These are phyloP conservation scores for Sebastes vulpes DNA, from an alignment of 2,797 vertebrate species.

Conservation along the genomic window DNA sequence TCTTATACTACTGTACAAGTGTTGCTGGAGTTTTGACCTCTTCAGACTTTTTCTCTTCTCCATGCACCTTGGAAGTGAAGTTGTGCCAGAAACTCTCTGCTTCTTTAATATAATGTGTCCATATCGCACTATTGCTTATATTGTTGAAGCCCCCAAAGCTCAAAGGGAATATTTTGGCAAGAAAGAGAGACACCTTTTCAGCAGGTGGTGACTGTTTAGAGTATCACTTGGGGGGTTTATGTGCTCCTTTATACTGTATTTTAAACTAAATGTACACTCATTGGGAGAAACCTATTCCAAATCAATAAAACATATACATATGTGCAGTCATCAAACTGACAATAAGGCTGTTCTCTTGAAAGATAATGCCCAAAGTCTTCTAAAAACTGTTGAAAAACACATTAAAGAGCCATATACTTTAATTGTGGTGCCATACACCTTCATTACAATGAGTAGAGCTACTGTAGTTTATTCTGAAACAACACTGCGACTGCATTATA, in stretches of 20 bases:
- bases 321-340: background rate
- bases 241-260: background rate
- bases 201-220: background rate
- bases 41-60: background rate
- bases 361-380: background rate
- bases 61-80: background rate
- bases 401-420: background rate
- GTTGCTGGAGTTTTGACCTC: background rate
- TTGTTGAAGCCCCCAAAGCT: background rate
- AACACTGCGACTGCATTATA: background rate
- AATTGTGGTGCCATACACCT: background rate
- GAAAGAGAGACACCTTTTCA: background rate
- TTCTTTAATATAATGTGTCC: background rate
- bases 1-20: background rate
- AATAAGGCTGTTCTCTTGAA: background rate
- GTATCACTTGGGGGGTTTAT: too few relatives aligned
- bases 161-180: background rate
- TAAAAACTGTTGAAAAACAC: background rate
- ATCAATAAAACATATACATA: background rate
- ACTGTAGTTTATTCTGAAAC: background rate
- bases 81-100: background rate
- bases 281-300: too few relatives aligned
- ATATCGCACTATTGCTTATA: background rate
- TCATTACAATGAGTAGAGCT: background rate
- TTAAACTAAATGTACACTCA: background rate